phyloP scores from a whole-genome alignment of 2,113 vertebrate genomes.

The Tyto alba region DNA sequence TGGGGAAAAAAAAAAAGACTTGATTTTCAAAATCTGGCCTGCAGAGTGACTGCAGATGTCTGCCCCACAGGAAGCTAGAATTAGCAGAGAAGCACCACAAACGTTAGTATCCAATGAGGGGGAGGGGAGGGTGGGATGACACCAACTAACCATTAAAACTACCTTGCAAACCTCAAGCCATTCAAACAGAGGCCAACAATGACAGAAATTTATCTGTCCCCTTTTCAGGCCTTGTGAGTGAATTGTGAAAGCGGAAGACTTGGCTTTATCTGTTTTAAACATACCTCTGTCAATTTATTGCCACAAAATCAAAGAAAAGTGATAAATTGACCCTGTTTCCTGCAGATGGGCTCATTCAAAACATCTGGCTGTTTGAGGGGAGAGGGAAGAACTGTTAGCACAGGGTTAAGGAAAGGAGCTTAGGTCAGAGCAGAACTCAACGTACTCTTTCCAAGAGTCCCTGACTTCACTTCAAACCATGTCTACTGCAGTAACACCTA shows the following conservation, averaged over 20 bases:
- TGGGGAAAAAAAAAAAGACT: neutral
- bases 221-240: neutral
- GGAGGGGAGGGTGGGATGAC: fast-evolving
- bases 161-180: neutral
- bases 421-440: neutral
- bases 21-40: neutral
- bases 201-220: neutral
- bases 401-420: neutral
- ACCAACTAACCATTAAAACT: neutral
- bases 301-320: neutral
- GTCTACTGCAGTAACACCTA: neutral
- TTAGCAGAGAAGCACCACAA: neutral
- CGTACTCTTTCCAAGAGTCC: neutral
- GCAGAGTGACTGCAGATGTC: neutral
- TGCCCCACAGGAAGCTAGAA: neutral
- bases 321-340: neutral
- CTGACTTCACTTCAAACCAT: neutral
- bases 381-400: neutral
- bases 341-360: neutral
- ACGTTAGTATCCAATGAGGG: neutral
- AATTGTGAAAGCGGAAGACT: neutral
- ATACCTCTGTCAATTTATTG: neutral
- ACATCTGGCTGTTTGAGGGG: neutral
- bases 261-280: neutral
- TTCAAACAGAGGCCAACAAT: neutral